Conservation (phyloP, 2,113 vertebrate genomes). For the Peromyscus leucopus region DNA sequence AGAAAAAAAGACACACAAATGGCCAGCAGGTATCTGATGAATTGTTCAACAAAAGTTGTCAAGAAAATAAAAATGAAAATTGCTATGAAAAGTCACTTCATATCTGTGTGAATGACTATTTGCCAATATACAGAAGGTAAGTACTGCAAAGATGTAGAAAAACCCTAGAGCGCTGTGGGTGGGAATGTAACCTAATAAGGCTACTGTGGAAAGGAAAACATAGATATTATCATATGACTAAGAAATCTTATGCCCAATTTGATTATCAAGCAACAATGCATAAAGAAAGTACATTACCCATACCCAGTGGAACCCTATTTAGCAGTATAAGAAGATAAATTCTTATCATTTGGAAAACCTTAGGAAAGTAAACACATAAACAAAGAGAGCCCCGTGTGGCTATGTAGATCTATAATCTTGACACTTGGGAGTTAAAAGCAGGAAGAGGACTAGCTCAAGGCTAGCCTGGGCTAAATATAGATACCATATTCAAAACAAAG, state of each 20-base stretch:
- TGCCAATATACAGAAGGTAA: background rate
- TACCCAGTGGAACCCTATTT: background rate
- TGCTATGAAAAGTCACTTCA: background rate
- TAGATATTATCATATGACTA: background rate
- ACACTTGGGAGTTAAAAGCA: background rate
- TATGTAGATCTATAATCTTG: background rate
- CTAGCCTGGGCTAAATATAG: background rate
- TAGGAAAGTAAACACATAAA: background rate
- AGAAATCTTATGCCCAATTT: background rate
- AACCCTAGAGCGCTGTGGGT: background rate
- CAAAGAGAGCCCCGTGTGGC: too few species aligned
- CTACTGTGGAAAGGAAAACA: background rate
- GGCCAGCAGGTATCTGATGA: background rate
- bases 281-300: background rate
- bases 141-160: background rate
- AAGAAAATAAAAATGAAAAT: background rate
- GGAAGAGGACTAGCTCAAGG: background rate
- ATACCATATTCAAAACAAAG: background rate
- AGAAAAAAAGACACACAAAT: background rate
- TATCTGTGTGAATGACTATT: background rate
- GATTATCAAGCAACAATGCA: background rate
- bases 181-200: background rate
- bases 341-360: background rate
- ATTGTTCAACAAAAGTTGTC: background rate
- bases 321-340: background rate